Conservation (phyloP, 2,797 vertebrate genomes). For the Gallinago solitaria region DNA sequence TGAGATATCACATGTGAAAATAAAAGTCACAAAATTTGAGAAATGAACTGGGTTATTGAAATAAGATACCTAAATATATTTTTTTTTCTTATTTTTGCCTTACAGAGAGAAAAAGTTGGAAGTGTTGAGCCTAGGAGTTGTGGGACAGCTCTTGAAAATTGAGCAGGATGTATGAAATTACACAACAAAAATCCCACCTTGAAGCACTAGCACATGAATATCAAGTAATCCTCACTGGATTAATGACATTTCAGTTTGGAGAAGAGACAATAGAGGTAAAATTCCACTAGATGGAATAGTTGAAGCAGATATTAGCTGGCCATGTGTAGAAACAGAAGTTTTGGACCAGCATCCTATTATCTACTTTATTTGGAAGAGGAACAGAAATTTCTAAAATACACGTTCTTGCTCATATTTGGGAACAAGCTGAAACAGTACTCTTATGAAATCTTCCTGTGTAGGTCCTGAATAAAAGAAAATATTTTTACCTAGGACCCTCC, state of each 20-base stretch:
- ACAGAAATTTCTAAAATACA: not conserved
- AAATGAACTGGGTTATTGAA: not conserved
- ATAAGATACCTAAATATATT: not conserved
- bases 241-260: not conserved
- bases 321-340: not conserved
- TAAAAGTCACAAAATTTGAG: not conserved
- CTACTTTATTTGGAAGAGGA: not conserved
- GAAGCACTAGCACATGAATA: not conserved
- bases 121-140: not conserved
- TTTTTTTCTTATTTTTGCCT: not conserved
- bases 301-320: not conserved
- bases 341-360: not conserved
- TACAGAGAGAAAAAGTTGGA: not conserved
- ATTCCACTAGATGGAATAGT: slow-evolving; percentile 30
- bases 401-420: not conserved
- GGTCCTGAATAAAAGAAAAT: not conserved
- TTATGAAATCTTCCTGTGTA: not conserved
- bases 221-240: not conserved
- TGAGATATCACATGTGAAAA: not conserved
- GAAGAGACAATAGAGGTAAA: not conserved
- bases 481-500: not conserved
- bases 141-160: not conserved
- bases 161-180: not conserved
- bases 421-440: not conserved
- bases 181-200: not conserved